Evolutionary conservation across 2,888 invertebrate species (phyloP), one percentile per base, ranked within the genome.

Genomic region (Phyto melanocephala): DNA sequence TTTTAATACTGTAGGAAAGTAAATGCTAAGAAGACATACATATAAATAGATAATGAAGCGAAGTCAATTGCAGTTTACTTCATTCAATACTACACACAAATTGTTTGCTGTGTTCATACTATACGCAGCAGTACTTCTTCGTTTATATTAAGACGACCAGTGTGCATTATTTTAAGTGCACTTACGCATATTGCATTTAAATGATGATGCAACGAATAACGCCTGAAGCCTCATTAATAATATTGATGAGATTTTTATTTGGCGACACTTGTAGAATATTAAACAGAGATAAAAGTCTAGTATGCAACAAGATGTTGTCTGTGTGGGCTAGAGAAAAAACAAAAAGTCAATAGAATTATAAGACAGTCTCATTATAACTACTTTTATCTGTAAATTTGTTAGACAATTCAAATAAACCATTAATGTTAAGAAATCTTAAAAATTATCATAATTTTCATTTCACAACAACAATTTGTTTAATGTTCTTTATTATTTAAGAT

Each of bases 241-340:
- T 45, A 77, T 81, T 77, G 77, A 77, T 77, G 81, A 72, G 71
- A 60, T 65, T 67, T n/a, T 76, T 65, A 60, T 65, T 76, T 60
- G 37, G 42, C 3, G 20, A 15, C 47, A 42, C 56, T 42, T 42
- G 2, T 58, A 5, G 76, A 76, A 81, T 81, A 76, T 67, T 72
- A 81, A 81, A 62, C 24, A 54, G 1, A 17, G 6, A 17, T 15
- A 45, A 15, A 7, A 15, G 11, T 20, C 37, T 11, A 11, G 37
- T 11, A 20, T 1, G n/a, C 15, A 24, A 15, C 11, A 50, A 63
- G 15, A 54, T 28, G 6, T 28, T 28, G 6, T 6, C 11, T 58
- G 60, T 42, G 58, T 67, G 45, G 54, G 22, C 40, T 47, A 8
- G 0, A 28, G 11, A 1, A 37, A 76, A 37, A 52, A 3, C 13